These are phyloP conservation scores for Microctenopoma lineatum DNA, from an alignment of 2,797 vertebrate species.

Conservation along the genomic window DNA sequence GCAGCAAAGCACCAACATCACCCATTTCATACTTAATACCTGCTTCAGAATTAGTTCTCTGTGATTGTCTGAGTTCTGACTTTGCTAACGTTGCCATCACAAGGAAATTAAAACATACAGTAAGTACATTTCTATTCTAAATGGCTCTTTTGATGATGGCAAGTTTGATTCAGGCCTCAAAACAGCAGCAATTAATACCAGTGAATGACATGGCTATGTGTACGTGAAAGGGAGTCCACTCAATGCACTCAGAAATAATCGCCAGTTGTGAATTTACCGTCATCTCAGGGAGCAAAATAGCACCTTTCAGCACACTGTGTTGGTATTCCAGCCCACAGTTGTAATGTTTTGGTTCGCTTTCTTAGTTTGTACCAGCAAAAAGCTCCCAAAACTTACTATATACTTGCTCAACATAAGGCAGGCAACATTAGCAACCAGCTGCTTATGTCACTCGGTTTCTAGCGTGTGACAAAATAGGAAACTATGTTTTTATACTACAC, in stretches of 20 bases:
- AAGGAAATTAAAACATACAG: too few relatives aligned
- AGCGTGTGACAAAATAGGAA: too few relatives aligned
- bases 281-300: not conserved
- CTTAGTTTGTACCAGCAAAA: not conserved
- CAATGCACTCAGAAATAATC: not conserved
- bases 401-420: not conserved
- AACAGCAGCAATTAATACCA: not conserved
- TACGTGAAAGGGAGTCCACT: not conserved
- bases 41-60: slow-evolving; percentile 1
- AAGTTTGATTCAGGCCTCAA: not conserved
- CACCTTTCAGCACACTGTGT: not conserved
- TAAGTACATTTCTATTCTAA: too few relatives aligned
- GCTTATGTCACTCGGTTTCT: too few relatives aligned
- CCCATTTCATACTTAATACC: slow-evolving; percentile 19
- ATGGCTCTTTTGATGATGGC: too few relatives aligned
- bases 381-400: not conserved
- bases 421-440: too few relatives aligned
- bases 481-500: too few relatives aligned
- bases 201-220: not conserved
- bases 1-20: slow-evolving; percentile 12
- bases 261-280: not conserved
- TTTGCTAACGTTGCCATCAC: not conserved
- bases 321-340: too few relatives aligned
- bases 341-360: not conserved
- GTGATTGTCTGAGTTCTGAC: slow-evolving; percentile 10